Evolutionary conservation across 2,888 invertebrate genomes (phyloP).

Genomic region (Baronia brevicornis): DNA sequence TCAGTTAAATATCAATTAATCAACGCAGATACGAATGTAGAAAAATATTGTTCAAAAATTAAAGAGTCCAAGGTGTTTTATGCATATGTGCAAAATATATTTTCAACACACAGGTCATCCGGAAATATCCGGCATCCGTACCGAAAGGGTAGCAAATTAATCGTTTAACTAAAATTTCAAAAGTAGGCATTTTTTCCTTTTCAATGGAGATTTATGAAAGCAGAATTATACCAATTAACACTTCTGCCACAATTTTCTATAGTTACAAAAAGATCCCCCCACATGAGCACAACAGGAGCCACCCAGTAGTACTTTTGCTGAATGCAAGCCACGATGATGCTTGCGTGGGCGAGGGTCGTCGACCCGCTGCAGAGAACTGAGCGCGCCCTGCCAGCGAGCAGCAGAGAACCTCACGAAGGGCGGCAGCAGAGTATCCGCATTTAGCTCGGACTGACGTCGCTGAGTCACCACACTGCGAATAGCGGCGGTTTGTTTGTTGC

Average conservation of each 20-base stretch:
- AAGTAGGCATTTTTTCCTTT: no score
- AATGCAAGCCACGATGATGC: conserved; percentile 50
- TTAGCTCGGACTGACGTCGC: conserved; percentile 69
- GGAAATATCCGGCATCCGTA: no score
- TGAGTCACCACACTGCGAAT: conserved; percentile 72
- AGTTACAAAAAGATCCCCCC: conserved; percentile 1
- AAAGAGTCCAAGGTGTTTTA: no score
- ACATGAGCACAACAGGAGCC: conserved; percentile 1
- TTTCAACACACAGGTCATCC: no score
- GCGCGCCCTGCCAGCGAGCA: conserved; percentile 63
- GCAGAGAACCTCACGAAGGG: conserved; percentile 71
- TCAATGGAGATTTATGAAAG: conserved; percentile 4
- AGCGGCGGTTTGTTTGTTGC: conserved; percentile 72
- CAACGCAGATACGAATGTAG: no score
- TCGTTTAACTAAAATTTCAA: no score
- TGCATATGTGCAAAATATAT: no score
- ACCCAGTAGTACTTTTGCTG: conserved; percentile 30
- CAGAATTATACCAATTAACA: no score
- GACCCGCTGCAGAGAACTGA: conserved; percentile 54
- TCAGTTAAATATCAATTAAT: no score
- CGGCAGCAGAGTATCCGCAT: conserved; percentile 68
- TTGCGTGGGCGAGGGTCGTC: conserved; percentile 66
- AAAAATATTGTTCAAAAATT: no score
- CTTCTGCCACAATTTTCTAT: conserved; percentile 1
- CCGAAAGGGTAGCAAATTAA: no score